Evolutionary conservation across 2,888 invertebrate genomes (phyloP).

Genomic region (Chromoteleia sp.): DNA sequence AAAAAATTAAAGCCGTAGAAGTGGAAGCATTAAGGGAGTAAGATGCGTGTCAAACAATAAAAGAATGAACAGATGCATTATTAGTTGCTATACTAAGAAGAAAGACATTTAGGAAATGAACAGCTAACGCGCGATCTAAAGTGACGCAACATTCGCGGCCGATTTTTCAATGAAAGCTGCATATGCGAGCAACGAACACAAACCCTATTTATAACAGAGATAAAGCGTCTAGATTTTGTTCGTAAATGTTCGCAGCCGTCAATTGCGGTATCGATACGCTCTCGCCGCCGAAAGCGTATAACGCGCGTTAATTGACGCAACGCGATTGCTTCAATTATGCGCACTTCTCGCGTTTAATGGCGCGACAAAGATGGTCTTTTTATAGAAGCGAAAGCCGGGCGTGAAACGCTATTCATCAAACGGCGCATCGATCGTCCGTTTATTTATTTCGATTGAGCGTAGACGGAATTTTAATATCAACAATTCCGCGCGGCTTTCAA

Average conservation of each 20-base stretch:
- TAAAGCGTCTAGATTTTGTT: no score
- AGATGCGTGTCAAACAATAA: no score
- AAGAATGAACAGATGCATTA: no score
- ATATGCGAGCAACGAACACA: no score
- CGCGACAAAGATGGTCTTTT: constrained; percentile 46
- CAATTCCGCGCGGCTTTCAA: constrained; percentile 19
- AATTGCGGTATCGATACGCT: background rate
- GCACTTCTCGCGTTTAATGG: constrained; percentile 14
- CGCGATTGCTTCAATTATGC: constrained; percentile 35
- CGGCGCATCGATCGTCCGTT: constrained; percentile 40
- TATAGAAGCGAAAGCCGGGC: constrained; percentile 30
- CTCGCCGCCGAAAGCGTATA: constrained; percentile 2
- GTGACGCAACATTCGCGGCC: no score
- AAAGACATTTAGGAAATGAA: no score
- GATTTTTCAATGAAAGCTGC: no score
- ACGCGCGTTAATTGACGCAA: constrained; percentile 4
- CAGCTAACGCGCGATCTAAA: no score
- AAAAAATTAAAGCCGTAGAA: no score
- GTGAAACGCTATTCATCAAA: background rate
- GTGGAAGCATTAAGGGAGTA: no score
- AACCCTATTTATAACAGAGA: no score
- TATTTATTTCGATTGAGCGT: constrained; percentile 52
- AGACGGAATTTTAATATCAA: constrained; percentile 58
- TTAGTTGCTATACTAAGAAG: no score
- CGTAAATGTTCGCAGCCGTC: background rate